These are phyloP conservation scores for Ctena decussata DNA, from an alignment of 2,888 invertebrate genomes.

Conservation along the genomic window DNA sequence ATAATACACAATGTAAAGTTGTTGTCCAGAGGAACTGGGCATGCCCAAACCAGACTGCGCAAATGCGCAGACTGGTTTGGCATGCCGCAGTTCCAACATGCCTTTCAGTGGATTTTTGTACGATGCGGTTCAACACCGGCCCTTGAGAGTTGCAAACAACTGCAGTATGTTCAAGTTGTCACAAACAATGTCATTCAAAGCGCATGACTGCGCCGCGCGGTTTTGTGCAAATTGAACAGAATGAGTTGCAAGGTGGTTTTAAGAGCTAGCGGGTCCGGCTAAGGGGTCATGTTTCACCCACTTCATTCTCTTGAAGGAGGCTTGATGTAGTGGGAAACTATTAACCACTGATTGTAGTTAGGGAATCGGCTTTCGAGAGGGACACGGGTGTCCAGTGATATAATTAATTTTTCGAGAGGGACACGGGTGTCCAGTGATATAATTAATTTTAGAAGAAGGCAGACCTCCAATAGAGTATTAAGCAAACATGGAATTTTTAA, in stretches of 20 bases:
- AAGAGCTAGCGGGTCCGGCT: not conserved
- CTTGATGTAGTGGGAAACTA: not conserved
- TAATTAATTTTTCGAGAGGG: not conserved
- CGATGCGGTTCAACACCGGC: too few species aligned
- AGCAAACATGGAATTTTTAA: too few species aligned
- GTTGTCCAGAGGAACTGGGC: too few species aligned
- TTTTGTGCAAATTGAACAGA: not conserved
- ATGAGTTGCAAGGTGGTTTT: not conserved
- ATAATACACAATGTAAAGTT: too few species aligned
- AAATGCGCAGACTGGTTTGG: too few species aligned
- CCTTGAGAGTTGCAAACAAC: too few species aligned
- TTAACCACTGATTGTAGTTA: not conserved
- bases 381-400: conserved; percentile 8
- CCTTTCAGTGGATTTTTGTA: too few species aligned
- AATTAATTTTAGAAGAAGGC: not conserved
- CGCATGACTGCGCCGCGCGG: not conserved
- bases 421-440: not conserved
- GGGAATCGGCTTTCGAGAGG: not conserved
- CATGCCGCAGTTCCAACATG: too few species aligned
- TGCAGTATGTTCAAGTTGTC: not conserved
- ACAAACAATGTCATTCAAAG: not conserved
- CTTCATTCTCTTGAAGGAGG: not conserved
- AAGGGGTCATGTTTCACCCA: not conserved
- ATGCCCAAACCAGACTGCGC: too few species aligned
- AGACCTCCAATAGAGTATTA: not conserved